A percentile compares a stretch with the other conserved stretches of the same genome.
Conservation (phyloP, 2,113 vertebrate species). For the Cinclus mexicanus region DNA sequence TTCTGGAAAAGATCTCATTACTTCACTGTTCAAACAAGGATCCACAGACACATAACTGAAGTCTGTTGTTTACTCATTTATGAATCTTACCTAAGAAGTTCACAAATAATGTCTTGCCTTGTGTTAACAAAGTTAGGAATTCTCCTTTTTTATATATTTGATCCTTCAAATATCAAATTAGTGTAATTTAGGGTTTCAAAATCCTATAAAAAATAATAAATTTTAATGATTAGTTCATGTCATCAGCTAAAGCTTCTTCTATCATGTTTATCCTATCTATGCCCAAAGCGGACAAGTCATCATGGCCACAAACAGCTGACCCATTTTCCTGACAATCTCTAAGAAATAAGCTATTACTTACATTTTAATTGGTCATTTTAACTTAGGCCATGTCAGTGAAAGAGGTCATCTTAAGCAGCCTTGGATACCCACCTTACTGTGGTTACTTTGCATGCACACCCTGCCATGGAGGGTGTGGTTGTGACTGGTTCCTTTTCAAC, state of each 20-base stretch:
- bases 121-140: background rate
- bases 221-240: background rate
- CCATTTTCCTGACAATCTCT: background rate
- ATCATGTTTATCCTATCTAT: background rate
- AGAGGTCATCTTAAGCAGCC: background rate
- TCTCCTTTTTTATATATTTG: background rate
- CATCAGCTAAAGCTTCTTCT: background rate
- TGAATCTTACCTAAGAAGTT: background rate
- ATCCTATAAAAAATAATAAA: background rate
- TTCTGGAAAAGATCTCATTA: background rate
- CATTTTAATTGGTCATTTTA: background rate
- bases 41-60: background rate
- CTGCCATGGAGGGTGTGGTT: background rate
- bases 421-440: background rate
- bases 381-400: background rate
- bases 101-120: background rate
- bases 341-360: background rate
- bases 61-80: background rate
- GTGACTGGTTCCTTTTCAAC: background rate
- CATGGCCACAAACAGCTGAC: background rate
- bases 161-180: background rate
- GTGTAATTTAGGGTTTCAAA: background rate
- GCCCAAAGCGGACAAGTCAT: background rate
- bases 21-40: background rate
- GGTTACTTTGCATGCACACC: background rate